Evolutionary conservation across 2,797 vertebrate genomes (phyloP).

Genomic region (Enoplosus armatus): DNA sequence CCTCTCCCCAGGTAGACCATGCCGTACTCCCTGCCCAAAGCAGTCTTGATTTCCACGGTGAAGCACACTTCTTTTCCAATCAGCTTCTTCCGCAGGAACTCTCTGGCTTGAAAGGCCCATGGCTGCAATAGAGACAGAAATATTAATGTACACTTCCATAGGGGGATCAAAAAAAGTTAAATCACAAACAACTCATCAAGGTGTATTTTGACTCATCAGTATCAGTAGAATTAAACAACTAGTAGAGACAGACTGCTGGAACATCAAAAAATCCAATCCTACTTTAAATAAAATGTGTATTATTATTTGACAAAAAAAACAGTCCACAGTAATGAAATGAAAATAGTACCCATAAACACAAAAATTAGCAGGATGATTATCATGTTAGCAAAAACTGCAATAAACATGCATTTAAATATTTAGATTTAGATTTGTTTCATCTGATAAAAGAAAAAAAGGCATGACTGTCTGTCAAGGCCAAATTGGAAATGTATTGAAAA

Average conservation of each 20-base stretch:
- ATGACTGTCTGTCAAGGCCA: not conserved
- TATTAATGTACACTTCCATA: not conserved
- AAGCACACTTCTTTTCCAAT: slow-evolving; percentile 99
- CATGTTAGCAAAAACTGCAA: not conserved
- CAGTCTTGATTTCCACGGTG: slow-evolving; percentile 95
- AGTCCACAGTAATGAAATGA: not conserved
- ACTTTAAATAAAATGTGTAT: not conserved
- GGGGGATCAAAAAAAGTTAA: not conserved
- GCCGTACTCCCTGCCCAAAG: slow-evolving; percentile 93
- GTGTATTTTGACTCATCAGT: not conserved
- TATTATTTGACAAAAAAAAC: not conserved
- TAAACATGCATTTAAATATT: not conserved
- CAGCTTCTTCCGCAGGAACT: slow-evolving; percentile 96
- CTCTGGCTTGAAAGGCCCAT: slow-evolving; percentile 96
- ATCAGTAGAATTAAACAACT: not conserved
- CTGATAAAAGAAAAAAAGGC: not conserved
- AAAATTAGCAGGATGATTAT: slow-evolving; percentile 3
- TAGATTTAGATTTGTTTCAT: no score
- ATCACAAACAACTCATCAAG: not conserved
- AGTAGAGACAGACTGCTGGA: not conserved
- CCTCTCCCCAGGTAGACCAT: slow-evolving; percentile 96
- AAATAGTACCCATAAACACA: not conserved
- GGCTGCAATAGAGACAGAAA: slow-evolving; percentile 84
- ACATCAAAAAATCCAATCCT: not conserved
- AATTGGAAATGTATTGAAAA: slow-evolving; percentile 8